Evolutionary conservation across 2,888 invertebrate species (phyloP), one percentile per base, ranked within the genome.

Genomic region (Terebella lapidaria): DNA sequence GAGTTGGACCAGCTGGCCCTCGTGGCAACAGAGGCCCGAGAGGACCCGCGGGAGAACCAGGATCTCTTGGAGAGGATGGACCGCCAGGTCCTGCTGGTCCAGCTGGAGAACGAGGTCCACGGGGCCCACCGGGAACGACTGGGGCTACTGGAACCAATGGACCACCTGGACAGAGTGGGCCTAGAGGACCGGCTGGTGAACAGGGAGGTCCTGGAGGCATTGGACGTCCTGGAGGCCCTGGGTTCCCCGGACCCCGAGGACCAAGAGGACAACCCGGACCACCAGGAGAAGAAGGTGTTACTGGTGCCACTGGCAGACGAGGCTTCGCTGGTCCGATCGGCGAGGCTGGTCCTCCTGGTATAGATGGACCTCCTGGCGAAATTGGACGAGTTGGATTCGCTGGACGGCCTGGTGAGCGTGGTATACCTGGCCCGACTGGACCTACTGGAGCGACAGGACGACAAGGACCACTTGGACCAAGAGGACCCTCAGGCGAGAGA

Each of bases 231-330:
- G 65, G 65, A 20, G 18, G 42, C 18, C 25, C 53, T 45, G 65
- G 65, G 35, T 47, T 54, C 24, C n/a, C 24, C 30, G 64, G 64
- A 5, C 45, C 27, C 20, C n/a, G 28, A 25, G 65, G 65, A 30
- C 24, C 42, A n/a, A 10, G 3, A 46, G 63, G 63, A 35, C 20
- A 35, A 42, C 26, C 35, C 18, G 65, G 65, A 26, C 24, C 26
- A 18, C 86, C 88, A 18, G 92, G 91, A 51, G 35, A 18, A 10
- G 20, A 52, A 46, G 60, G 60, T 26, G 18, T 22, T 27, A 15
- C 42, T 51, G 65, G 65, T 22, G 42, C 29, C 27, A 18, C 56
- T 26, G 65, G 65, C 15, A 30, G 30, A 29, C 2, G 51, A 20
- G 66, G 66, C 49, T 22, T 22, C 27, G 47, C 56, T 1, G 65